Percentiles rank a stretch among this genome's conserved stretches.
These are phyloP conservation scores for Anas georgica DNA, from an alignment of 2,797 vertebrate genomes.

Conservation along the genomic window DNA sequence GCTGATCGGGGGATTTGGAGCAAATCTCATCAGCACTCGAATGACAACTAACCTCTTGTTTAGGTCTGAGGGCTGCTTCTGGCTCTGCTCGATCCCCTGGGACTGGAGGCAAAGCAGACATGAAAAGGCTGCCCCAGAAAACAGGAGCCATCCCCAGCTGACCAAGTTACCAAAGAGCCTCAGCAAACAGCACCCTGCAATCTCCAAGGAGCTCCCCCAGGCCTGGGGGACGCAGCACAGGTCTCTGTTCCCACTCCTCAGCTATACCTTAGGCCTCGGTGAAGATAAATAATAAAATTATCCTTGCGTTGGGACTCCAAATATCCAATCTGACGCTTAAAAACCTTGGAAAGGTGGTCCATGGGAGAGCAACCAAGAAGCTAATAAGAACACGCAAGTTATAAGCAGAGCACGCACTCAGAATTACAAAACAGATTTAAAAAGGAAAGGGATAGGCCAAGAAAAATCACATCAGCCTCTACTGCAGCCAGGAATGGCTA, in stretches of 20 bases:
- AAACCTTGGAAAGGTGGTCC: background rate
- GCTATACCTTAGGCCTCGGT: background rate
- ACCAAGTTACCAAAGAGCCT: background rate
- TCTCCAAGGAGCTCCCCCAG: accelerated
- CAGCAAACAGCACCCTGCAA: background rate
- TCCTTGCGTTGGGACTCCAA: background rate
- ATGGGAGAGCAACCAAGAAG: background rate
- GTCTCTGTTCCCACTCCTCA: background rate
- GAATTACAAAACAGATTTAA: background rate
- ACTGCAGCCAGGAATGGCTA: background rate
- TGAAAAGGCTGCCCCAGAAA: background rate
- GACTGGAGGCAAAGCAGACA: background rate
- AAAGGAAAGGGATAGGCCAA: background rate
- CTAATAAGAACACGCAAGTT: background rate
- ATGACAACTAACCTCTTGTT: accelerated
- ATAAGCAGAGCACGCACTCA: background rate
- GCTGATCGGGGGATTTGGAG: accelerated
- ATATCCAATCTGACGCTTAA: background rate
- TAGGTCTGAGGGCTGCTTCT: background rate
- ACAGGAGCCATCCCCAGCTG: accelerated
- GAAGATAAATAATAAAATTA: background rate
- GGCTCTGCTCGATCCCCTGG: background rate
- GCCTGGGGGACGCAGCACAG: accelerated
- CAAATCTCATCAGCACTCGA: background rate
- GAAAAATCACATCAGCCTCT: background rate